Conservation (phyloP, 2,113 vertebrate genomes). For the Petrocephalus zakoni region DNA sequence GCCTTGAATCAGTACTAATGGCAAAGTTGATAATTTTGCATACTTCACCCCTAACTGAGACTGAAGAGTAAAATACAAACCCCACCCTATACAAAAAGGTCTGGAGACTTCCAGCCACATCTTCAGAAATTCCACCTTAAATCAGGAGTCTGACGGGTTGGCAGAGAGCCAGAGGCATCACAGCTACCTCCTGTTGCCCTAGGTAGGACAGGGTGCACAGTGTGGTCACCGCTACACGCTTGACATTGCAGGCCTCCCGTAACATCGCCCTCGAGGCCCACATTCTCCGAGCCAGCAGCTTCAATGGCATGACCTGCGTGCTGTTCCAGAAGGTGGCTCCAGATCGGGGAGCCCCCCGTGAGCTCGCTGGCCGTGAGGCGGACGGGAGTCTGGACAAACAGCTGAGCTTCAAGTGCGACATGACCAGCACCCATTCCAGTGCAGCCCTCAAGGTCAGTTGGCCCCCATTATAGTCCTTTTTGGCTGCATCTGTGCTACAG, state of each 20-base stretch:
- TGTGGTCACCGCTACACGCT: conserved; percentile 7
- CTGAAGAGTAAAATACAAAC: not conserved
- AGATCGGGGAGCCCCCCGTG: conserved; percentile 64
- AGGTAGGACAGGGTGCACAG: not conserved
- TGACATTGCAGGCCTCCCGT: conserved; percentile 74
- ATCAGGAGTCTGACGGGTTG: not conserved
- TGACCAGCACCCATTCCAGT: conserved; percentile 79
- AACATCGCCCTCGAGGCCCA: conserved; percentile 93
- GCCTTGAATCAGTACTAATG: not conserved
- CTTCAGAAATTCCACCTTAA: not conserved
- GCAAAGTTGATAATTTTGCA: not conserved
- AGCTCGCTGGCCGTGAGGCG: conserved; percentile 64
- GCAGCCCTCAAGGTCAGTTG: conserved; percentile 77
- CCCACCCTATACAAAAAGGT: not conserved
- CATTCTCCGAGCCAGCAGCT: conserved; percentile 74
- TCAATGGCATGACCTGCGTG: conserved; percentile 92
- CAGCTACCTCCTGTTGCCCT: not conserved
- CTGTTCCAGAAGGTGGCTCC: conserved; percentile 80
- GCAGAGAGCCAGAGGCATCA: not conserved
- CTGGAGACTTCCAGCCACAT: not conserved
- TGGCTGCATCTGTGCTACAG: not conserved
- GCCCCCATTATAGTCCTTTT: not conserved
- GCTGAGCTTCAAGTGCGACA: conserved; percentile 91
- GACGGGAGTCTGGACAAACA: conserved; percentile 79
- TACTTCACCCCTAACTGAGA: not conserved